Conservation (phyloP, 2,888 invertebrate genomes). For the Gymnosoma rotundatum region DNA sequence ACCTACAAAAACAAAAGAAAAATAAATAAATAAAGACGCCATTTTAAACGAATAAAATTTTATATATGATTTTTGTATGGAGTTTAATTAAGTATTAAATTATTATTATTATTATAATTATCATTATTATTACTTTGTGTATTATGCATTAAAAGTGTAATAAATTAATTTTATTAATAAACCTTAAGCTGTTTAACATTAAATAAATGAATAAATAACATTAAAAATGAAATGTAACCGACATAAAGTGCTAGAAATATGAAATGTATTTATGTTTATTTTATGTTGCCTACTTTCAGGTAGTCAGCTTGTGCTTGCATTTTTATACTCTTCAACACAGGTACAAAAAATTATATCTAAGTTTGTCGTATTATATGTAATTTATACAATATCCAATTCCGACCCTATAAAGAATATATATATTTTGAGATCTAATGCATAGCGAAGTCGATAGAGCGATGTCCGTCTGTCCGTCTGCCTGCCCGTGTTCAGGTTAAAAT, state of each 20-base stretch:
- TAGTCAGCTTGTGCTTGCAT: conserved; percentile 11
- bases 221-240: conserved; percentile 27
- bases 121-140: no score
- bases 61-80: not conserved
- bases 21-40: not conserved
- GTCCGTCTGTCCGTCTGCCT: no score
- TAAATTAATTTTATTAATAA: conserved; percentile 43
- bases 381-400: no score
- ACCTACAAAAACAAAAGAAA: conserved; percentile 74
- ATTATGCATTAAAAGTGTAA: conserved; percentile 27
- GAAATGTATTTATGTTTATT: not conserved
- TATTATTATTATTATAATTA: no score
- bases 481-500: no score
- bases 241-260: not conserved
- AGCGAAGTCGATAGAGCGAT: no score
- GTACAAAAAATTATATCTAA: no score
- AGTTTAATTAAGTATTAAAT: conserved; percentile 51
- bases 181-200: conserved; percentile 44
- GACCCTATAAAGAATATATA: no score
- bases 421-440: no score
- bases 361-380: no score
- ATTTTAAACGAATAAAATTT: not conserved
- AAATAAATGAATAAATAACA: conserved; percentile 18
- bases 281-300: conserved; percentile 13
- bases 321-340: no score